Conservation (phyloP, 1,140 invertebrate genomes). For the Drosophila sturtevanti region DNA sequence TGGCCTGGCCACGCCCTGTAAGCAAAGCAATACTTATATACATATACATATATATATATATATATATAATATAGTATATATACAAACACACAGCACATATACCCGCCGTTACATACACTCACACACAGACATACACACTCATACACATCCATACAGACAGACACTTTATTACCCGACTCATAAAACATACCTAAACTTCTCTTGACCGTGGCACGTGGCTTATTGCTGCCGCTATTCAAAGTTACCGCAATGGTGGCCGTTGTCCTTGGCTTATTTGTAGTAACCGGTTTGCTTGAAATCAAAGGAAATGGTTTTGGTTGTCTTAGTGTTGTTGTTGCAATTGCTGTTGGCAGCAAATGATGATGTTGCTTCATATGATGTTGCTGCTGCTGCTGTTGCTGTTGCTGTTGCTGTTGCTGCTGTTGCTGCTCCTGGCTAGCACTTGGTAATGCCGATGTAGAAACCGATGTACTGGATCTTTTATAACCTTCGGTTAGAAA, state of each 20-base stretch:
- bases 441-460: constrained; percentile 63
- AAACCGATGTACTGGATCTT: constrained; percentile 79
- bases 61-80: not conserved
- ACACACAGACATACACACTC: not conserved
- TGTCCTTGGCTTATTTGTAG: constrained; percentile 56
- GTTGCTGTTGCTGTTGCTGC: not conserved
- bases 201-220: constrained; percentile 75
- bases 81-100: constrained; percentile 22
- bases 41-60: too few relatives aligned
- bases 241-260: constrained; percentile 73
- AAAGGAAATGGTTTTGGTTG: constrained; percentile 52
- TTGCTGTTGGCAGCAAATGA: constrained; percentile 9
- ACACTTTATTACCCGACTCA: constrained; percentile 51
- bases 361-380: constrained; percentile 7
- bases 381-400: constrained; percentile 21
- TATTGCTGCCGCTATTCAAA: constrained; percentile 64
- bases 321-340: constrained; percentile 18
- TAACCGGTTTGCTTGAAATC: constrained; percentile 16
- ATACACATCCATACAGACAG: not conserved
- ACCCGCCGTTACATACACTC: not conserved
- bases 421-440: constrained; percentile 38
- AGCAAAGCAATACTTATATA: too few relatives aligned
- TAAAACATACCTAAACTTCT: constrained; percentile 73
- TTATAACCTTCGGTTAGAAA: constrained; percentile 86
- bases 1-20: constrained; percentile 1